Conservation (phyloP, 2,113 vertebrate species). For the Holacanthus passer region DNA sequence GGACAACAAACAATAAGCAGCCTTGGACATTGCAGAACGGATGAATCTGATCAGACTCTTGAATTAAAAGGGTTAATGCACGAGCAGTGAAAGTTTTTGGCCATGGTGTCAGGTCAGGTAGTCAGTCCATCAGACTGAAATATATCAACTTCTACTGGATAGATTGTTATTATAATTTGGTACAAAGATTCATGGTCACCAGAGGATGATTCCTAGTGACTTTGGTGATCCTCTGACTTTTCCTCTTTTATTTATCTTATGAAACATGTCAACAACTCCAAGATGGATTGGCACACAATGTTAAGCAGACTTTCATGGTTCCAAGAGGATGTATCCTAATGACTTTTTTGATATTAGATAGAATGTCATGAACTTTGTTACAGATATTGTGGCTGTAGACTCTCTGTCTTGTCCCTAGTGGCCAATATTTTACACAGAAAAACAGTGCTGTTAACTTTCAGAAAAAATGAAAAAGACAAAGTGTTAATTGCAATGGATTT, state of each 20-base stretch:
- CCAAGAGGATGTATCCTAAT: not conserved
- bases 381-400: too few species aligned
- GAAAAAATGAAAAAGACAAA: not conserved
- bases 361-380: not conserved
- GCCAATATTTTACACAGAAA: not conserved
- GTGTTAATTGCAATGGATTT: not conserved
- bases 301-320: not conserved
- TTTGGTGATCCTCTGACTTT: not conserved
- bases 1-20: not conserved
- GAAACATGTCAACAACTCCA: not conserved
- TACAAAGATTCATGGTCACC: not conserved
- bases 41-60: not conserved
- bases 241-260: not conserved
- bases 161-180: not conserved
- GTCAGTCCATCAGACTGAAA: not conserved
- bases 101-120: not conserved
- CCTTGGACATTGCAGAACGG: constrained; percentile 2
- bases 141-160: not conserved
- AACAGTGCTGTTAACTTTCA: not conserved
- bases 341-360: not conserved
- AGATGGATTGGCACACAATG: too few species aligned
- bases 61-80: not conserved
- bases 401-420: too few species aligned
- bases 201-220: not conserved
- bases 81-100: not conserved